Base-by-base conservation (phyloP, 2,888 invertebrate genomes). In the Sabellastarte sp. region DNA sequence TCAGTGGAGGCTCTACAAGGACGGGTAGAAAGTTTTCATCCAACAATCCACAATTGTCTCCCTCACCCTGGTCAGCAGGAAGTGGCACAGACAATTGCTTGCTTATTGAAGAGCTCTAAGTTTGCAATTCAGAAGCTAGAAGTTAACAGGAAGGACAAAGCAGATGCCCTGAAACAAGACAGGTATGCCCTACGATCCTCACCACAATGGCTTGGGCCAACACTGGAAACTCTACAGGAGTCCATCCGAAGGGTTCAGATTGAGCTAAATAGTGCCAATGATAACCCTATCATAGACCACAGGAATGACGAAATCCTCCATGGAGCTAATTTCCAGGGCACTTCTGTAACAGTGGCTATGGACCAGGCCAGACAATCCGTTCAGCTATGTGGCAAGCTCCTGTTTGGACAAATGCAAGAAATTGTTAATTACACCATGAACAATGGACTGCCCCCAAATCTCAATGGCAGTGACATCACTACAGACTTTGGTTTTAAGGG, bases 401-500 rank as follows among this genome's bases (percentile, higher is more conserved):
- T 75, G 15, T 72, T 74, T 57, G 75, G 71, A 24, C 75, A 76
- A 60, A 65, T 76, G 55, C 61, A 68, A 10, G 75, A 76, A 61
- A 62, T 76, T 5, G 65, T 75, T 24, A 75, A 75, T 53, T 55
- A 57, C 32, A 67, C 66, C 5, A 63, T 70, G 56, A 75, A 66
- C 60, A 59, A 67, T 28, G 72, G 73, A 4, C 65, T 76, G 20
- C 68, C 75, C n/a, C 74, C 74, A 31, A 76, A 76, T 57, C 65
- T 76, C 3, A 58, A 65, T 57, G 75, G 74, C 5, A 61, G 69
- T 41, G 74, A 75, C 57, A 32, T 66, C 24, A 65, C 55, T 29
- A 51, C 62, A 1, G 73, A 76, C 60, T 73, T 74, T 41, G 76
- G 75, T 2, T 73, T 75, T 67, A 76, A 76, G 61, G 76, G 75